Evolutionary conservation across 2,113 vertebrate genomes (phyloP).

Genomic region (Tachuris rubrigastra): DNA sequence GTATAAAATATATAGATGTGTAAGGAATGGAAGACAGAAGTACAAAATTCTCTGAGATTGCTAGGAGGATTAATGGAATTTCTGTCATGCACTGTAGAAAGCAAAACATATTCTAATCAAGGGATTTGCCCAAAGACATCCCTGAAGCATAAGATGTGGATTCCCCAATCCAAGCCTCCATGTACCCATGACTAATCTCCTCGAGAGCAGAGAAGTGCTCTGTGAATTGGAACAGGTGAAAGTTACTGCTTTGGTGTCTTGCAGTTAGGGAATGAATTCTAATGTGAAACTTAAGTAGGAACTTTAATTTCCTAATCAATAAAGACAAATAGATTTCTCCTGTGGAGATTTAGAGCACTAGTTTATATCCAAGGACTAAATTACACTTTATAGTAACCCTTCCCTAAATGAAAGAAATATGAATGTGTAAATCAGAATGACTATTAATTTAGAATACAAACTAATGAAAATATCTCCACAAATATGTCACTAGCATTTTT

Average conservation of each 20-base stretch:
- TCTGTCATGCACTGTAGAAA: background rate
- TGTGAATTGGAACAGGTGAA: background rate
- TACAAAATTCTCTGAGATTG: background rate
- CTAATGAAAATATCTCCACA: background rate
- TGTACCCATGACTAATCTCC: background rate
- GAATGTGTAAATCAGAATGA: background rate
- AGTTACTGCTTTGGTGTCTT: background rate
- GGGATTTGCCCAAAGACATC: fast-evolving
- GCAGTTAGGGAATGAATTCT: background rate
- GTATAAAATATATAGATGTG: background rate
- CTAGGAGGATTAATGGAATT: background rate
- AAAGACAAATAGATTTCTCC: background rate
- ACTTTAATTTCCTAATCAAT: background rate
- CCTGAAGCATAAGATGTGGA: background rate
- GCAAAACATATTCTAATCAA: background rate
- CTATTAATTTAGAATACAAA: background rate
- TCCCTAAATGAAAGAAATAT: background rate
- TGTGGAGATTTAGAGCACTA: background rate
- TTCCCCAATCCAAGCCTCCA: background rate
- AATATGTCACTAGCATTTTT: background rate
- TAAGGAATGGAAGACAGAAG: background rate
- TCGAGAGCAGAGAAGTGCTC: background rate
- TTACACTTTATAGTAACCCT: background rate
- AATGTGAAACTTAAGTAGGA: background rate
- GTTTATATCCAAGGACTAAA: background rate